These are phyloP conservation scores for Machimus rusticus DNA, from an alignment of 2,888 invertebrate species.

Conservation along the genomic window DNA sequence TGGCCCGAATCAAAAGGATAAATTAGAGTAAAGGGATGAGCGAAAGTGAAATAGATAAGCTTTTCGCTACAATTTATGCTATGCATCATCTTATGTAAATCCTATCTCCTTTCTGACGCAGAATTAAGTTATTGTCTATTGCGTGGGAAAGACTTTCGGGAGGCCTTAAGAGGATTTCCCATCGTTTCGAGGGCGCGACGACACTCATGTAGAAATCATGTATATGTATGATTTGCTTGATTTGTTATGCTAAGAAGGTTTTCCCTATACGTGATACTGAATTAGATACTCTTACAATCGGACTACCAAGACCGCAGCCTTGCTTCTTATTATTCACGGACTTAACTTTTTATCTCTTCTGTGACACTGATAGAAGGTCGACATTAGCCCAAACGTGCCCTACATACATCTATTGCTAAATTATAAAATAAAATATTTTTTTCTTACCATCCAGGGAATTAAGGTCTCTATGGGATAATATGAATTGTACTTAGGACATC, in stretches of 20 bases:
- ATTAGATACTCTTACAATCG: neutral
- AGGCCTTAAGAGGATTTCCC: neutral
- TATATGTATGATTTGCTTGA: neutral
- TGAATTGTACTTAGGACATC: neutral
- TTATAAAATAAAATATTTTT: neutral
- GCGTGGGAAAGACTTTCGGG: neutral
- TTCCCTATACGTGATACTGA: neutral
- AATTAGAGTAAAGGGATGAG: neutral
- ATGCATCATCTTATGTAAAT: neutral
- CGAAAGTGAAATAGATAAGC: neutral
- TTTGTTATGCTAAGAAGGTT: neutral
- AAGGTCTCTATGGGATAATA: neutral
- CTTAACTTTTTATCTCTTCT: neutral
- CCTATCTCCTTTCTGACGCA: neutral
- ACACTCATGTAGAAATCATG: neutral
- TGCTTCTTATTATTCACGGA: neutral
- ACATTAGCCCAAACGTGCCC: neutral
- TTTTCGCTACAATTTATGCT: neutral
- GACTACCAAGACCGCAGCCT: neutral
- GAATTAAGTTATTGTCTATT: neutral
- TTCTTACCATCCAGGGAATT: neutral
- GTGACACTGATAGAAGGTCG: neutral
- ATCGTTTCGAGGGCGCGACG: neutral
- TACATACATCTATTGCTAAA: neutral
- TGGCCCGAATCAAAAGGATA: neutral